These are phyloP conservation scores for Echinometra lucunter DNA, from an alignment of 53 echinoderm and acorn worm genomes.

Conservation along the genomic window DNA sequence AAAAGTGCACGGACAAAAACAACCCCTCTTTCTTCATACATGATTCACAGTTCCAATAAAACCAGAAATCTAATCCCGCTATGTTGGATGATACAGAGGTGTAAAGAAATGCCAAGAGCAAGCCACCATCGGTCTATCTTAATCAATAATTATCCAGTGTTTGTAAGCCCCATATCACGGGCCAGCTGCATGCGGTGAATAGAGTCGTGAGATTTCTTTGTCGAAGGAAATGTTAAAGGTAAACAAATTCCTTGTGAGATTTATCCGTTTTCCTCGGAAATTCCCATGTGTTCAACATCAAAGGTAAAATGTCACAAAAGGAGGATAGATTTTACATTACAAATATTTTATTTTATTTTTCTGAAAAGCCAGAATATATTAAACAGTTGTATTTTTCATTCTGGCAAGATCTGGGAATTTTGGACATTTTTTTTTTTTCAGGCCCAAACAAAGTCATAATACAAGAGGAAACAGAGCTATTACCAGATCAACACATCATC, in stretches of 20 bases:
- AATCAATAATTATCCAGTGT: conserved; percentile 42
- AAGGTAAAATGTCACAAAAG: not conserved
- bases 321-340: not conserved
- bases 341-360: not conserved
- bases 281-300: not conserved
- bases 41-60: not conserved
- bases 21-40: not conserved
- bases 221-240: conserved; percentile 36
- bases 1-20: not conserved
- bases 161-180: conserved; percentile 4
- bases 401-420: not conserved
- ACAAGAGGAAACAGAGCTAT: not conserved
- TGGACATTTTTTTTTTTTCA: not conserved
- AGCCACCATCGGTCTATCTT: not conserved
- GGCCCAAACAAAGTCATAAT: not conserved
- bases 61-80: not conserved
- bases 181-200: conserved; percentile 6
- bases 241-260: not conserved
- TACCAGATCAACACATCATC: not conserved
- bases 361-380: not conserved
- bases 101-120: conserved; percentile 39
- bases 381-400: not conserved
- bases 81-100: not conserved
- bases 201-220: conserved; percentile 16
- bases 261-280: not conserved